These are phyloP conservation scores for Caenorhabditis imperialis DNA, from an alignment of 2,888 invertebrate species.

Conservation along the genomic window DNA sequence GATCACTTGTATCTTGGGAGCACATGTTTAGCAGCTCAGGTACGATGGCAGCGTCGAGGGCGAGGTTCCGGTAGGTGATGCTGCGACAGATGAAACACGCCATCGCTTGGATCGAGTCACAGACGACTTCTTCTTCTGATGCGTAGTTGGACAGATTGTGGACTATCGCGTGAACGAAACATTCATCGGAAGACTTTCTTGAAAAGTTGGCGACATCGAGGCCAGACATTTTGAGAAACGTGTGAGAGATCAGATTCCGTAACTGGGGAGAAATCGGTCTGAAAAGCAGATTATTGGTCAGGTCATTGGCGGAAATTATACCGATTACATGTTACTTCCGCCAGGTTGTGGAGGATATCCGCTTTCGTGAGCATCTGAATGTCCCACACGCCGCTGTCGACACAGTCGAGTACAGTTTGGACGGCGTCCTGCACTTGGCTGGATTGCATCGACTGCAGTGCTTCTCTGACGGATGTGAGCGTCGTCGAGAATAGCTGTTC, in stretches of 20 bases:
- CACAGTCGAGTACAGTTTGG: conserved; percentile 1
- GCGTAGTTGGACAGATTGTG: conserved; percentile 1
- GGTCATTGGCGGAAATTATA: background rate
- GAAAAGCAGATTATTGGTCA: background rate
- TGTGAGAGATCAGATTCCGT: conserved; percentile 8
- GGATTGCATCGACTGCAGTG: conserved; percentile 21
- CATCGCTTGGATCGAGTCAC: conserved; percentile 35
- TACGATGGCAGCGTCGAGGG: conserved; percentile 43
- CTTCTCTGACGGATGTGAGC: conserved; percentile 5
- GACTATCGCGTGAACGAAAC: conserved; percentile 3
- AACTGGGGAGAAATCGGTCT: background rate
- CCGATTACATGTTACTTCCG: conserved; percentile 47
- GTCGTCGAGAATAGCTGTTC: conserved; percentile 8
- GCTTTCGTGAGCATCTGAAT: conserved; percentile 6
- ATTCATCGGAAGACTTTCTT: background rate
- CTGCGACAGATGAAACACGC: conserved; percentile 29
- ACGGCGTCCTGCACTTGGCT: background rate
- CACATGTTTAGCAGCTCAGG: conserved; percentile 18
- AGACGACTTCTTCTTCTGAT: conserved; percentile 7
- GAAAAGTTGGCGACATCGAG: background rate
- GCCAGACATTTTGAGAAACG: background rate
- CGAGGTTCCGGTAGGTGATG: conserved; percentile 38
- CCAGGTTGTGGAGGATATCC: conserved; percentile 19
- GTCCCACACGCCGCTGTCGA: conserved; percentile 5
- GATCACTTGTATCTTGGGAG: background rate